phyloP scores from a whole-genome alignment of 2,113 vertebrate genomes.

The Dryoscopus gambensis region DNA sequence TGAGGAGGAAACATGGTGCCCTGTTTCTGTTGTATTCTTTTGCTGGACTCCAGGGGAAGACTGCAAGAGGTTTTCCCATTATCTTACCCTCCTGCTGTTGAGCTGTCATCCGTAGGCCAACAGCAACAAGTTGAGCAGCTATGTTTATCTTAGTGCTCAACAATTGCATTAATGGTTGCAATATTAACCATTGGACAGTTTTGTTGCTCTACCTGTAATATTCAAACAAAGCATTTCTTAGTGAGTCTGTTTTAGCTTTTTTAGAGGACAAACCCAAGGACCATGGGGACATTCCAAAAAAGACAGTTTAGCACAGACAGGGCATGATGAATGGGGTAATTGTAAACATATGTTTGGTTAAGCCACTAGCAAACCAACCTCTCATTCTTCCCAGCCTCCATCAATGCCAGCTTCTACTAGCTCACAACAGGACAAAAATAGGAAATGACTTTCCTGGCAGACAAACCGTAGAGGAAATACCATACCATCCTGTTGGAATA shows the following conservation, averaged over 20 bases:
- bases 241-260: not conserved
- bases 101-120: not conserved
- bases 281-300: conserved; percentile 11
- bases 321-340: conserved; percentile 51
- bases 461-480: conserved; percentile 29
- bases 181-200: not conserved
- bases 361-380: conserved; percentile 36
- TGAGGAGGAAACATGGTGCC: not conserved
- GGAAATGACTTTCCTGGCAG: conserved; percentile 40
- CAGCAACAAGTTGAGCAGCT: not conserved
- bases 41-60: not conserved
- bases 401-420: conserved; percentile 32
- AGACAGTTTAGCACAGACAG: conserved; percentile 23
- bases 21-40: not conserved
- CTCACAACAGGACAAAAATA: conserved; percentile 41
- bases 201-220: not conserved
- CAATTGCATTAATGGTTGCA: not conserved
- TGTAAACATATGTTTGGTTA: conserved; percentile 61
- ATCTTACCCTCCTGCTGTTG: conserved; percentile 25
- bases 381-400: conserved; percentile 31
- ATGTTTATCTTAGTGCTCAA: not conserved
- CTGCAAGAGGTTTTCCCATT: not conserved
- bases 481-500: not conserved
- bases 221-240: not conserved
- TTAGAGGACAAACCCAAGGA: not conserved